A percentile compares a stretch with the other conserved stretches of the same genome.
Conservation (phyloP, 2,888 invertebrate genomes). For the Agrochola circellaris region DNA sequence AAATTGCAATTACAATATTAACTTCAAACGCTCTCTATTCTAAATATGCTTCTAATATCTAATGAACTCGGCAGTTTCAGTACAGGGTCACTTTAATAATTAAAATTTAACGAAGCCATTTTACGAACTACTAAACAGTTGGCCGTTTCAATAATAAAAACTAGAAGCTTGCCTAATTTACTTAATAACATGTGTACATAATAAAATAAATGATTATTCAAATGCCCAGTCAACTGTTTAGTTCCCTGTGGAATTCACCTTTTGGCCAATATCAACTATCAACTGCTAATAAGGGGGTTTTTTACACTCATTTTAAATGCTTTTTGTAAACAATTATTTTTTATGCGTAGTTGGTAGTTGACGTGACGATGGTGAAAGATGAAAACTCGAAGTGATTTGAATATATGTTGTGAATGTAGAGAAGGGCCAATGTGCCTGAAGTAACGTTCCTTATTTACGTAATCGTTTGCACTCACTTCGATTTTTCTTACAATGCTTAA, state of each 20-base stretch:
- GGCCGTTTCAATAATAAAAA: slow-evolving; percentile 63
- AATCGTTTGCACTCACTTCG: slow-evolving; percentile 76
- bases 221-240: slow-evolving; percentile 80
- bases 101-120: slow-evolving; percentile 86
- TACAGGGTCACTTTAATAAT: slow-evolving; percentile 82
- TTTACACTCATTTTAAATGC: slow-evolving; percentile 79
- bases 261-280: slow-evolving; percentile 87
- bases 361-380: slow-evolving; percentile 85
- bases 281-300: slow-evolving; percentile 87
- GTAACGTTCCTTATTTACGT: slow-evolving; percentile 22
- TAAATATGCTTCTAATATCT: slow-evolving; percentile 72
- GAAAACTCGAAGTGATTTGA: slow-evolving; percentile 82
- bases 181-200: slow-evolving; percentile 41
- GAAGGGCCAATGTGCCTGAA: not conserved
- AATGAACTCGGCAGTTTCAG: slow-evolving; percentile 82
- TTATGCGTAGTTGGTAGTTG: slow-evolving; percentile 89
- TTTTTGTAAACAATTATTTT: slow-evolving; percentile 78
- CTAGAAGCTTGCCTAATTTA: slow-evolving; percentile 46
- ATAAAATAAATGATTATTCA: slow-evolving; percentile 21
- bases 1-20: slow-evolving; percentile 66
- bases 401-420: slow-evolving; percentile 13
- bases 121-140: slow-evolving; percentile 83
- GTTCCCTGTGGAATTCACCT: slow-evolving; percentile 79
- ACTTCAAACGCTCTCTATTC: slow-evolving; percentile 67
- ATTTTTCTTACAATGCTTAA: slow-evolving; percentile 85